Conservation (phyloP, 2,797 vertebrate species). For the Danio tinwini region DNA sequence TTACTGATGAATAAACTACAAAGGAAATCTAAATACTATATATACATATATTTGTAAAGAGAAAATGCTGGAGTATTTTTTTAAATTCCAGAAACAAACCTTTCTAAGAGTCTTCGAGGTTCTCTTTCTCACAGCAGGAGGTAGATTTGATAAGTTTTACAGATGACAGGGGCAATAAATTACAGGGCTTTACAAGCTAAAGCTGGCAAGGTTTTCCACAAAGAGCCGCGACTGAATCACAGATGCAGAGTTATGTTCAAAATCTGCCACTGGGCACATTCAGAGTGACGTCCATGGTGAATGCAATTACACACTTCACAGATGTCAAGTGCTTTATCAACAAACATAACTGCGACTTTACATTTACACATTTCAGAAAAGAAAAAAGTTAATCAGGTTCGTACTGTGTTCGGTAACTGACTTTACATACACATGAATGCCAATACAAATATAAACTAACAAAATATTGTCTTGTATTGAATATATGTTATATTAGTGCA, state of each 20-base stretch:
- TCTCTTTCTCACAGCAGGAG: slow-evolving; percentile 52
- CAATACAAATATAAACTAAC: slow-evolving; percentile 1
- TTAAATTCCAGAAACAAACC: slow-evolving; percentile 9
- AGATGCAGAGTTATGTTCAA: neutral
- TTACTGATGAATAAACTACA: neutral
- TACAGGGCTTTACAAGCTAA: slow-evolving; percentile 59
- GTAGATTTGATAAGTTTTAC: slow-evolving; percentile 63
- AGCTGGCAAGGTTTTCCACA: slow-evolving; percentile 49
- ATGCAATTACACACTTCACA: slow-evolving; percentile 13
- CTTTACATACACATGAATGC: neutral
- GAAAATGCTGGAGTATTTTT: neutral
- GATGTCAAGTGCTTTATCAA: slow-evolving; percentile 22
- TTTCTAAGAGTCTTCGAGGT: slow-evolving; percentile 7
- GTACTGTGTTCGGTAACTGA: neutral
- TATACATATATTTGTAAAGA: neutral
- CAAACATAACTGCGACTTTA: neutral
- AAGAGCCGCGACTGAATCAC: slow-evolving; percentile 39
- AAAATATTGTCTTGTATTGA: neutral
- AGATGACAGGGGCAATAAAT: slow-evolving; percentile 64
- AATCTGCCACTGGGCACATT: slow-evolving; percentile 27
- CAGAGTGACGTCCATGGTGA: neutral
- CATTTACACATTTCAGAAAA: neutral
- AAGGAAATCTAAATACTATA: neutral
- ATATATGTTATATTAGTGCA: no score
- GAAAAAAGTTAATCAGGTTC: neutral